Base-by-base conservation (phyloP, 2,113 vertebrate species). In the Gnathochromis pfefferi region DNA sequence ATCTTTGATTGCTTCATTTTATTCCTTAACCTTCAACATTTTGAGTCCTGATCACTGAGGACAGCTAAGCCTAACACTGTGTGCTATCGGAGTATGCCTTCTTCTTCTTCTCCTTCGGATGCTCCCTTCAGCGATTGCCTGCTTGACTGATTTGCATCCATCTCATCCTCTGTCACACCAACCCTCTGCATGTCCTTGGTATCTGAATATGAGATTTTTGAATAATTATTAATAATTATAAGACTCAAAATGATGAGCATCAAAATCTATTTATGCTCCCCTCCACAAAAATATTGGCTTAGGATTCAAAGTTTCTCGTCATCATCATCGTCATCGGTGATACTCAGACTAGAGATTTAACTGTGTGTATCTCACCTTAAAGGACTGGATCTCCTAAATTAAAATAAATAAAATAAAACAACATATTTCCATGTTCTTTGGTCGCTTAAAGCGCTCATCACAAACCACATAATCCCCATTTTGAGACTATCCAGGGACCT, bases 261-360 rank as follows among this genome's bases (percentile, higher is more conserved):
- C 42, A 19, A 11, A 47, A 47, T 28, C 21, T 7, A 0, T 75
- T 47, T 17, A 75, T 65, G 10, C 7, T 65, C 19, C 60, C 7
- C 38, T 40, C 40, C 40, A 42, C n/a, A 42, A 26, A 47, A 28
- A 73, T 28, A 73, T 45, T 26, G 21, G 6, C 0, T 73, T 45
- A 45, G 8, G 68, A 42, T 23, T 73, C 17, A 73, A 73, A 42
- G 40, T 45, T 70, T 42, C 65, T 68, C n/a, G 0, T 68, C 63
- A 14, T 68, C 63, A 68, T 40, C 63, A 68, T 68, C 63, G 21
- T 45, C 38, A 73, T 4, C 5, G 3, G 4, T 73, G 38, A 45
- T 16, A 26, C n/a, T 70, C n/a, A 42, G 65, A 70, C n/a, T 42
- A 42, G n/a, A 70, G 38, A 70, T 70, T 26, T 73, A 73, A 73